A percentile compares a stretch with the other conserved stretches of the same genome.
These are phyloP conservation scores for Meiosimyza platycephala DNA, from an alignment of 2,888 invertebrate genomes.

Conservation along the genomic window DNA sequence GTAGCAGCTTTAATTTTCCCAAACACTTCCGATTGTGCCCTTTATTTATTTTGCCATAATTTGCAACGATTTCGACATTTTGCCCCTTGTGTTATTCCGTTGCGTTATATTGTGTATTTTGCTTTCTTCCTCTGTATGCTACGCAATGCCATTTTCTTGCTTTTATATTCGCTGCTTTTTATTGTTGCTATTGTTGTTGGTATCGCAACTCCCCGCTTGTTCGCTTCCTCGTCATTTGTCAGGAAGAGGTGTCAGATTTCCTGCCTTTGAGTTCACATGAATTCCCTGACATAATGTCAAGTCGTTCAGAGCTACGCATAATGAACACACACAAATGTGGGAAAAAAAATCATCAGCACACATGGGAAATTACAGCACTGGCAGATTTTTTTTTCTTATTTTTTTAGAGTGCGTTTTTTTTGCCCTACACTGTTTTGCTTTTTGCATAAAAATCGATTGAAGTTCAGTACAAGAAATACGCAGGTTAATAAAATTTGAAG, in stretches of 20 bases:
- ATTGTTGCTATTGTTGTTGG: background rate
- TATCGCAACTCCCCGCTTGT: background rate
- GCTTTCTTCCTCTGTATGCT: too few species aligned
- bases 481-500: too few species aligned
- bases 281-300: constrained; percentile 4
- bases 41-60: background rate
- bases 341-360: background rate
- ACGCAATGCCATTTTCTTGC: too few species aligned
- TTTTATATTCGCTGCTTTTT: too few species aligned
- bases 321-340: background rate
- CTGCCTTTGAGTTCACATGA: constrained; percentile 12
- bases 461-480: too few species aligned
- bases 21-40: background rate
- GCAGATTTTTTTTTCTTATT: background rate
- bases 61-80: background rate
- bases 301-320: background rate
- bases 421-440: too few species aligned
- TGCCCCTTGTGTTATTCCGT: too few species aligned
- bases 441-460: too few species aligned
- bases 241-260: constrained; percentile 16
- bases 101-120: too few species aligned
- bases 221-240: background rate
- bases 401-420: background rate
- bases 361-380: constrained; percentile 15
- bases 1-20: too few species aligned